A percentile compares a stretch with the other conserved stretches of the same genome.
These are phyloP conservation scores for Brachypodius melanocephalos DNA, from an alignment of 2,113 vertebrate genomes.

Conservation along the genomic window DNA sequence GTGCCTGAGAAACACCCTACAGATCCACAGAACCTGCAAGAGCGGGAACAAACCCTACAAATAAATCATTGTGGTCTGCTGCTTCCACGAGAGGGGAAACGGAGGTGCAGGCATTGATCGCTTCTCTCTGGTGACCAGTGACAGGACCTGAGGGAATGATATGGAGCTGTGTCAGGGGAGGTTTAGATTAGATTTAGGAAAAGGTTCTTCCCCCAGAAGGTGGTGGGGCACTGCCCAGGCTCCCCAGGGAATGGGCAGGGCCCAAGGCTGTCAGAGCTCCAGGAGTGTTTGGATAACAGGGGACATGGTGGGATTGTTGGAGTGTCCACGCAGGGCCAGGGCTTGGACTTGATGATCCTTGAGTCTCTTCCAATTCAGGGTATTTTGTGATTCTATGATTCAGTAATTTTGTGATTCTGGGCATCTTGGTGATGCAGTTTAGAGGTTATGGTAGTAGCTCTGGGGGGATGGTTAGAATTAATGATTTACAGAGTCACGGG, in stretches of 20 bases:
- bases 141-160: neutral
- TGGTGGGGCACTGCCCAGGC: rapidly evolving
- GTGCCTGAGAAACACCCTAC: neutral
- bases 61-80: neutral
- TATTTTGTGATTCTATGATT: neutral
- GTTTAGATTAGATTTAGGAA: neutral
- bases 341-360: neutral
- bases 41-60: neutral
- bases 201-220: neutral
- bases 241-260: rapidly evolving
- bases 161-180: neutral
- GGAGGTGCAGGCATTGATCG: neutral
- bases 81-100: neutral
- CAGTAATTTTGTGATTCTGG: neutral
- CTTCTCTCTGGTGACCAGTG: neutral
- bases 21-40: neutral
- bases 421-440: rapidly evolving
- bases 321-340: neutral
- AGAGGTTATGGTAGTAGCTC: neutral
- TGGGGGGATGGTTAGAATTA: neutral
- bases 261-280: neutral
- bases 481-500: neutral
- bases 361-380: neutral
- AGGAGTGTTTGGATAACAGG: rapidly evolving
- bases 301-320: neutral